phyloP scores from a whole-genome alignment of 2,888 invertebrate genomes.

The Teinopalpus imperialis region DNA sequence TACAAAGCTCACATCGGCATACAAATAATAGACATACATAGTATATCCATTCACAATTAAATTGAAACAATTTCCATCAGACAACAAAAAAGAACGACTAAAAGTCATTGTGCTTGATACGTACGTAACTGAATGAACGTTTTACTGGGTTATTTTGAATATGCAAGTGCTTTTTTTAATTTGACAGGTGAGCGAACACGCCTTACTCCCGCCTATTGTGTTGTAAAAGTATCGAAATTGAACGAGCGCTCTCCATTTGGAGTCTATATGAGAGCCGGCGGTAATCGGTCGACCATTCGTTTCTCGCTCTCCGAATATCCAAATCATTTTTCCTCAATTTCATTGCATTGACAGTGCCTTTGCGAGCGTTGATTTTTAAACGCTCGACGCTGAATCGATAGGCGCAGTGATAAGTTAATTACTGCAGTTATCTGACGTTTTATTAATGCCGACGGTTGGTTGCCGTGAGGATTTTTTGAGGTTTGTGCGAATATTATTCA shows the following conservation, averaged over 20 bases:
- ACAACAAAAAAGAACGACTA: constrained; percentile 28
- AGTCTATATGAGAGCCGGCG: constrained; percentile 63
- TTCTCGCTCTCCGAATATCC: constrained; percentile 65
- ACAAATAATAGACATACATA: too few relatives aligned
- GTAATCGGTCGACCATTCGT: constrained; percentile 63
- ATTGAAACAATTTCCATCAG: constrained; percentile 27
- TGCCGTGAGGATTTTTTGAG: constrained; percentile 30
- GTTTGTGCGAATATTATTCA: constrained; percentile 26
- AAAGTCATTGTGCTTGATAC: constrained; percentile 27
- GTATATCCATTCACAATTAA: constrained; percentile 13
- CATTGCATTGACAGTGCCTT: constrained; percentile 54
- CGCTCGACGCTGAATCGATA: constrained; percentile 35
- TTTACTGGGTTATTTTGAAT: constrained; percentile 54
- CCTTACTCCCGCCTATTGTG: constrained; percentile 76
- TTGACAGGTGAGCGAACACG: constrained; percentile 78
- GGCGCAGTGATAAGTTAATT: constrained; percentile 52
- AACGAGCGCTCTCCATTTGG: constrained; percentile 74
- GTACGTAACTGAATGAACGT: constrained; percentile 29
- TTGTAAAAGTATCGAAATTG: constrained; percentile 80
- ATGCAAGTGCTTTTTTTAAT: constrained; percentile 77
- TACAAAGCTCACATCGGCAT: neutral
- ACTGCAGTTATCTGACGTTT: constrained; percentile 45
- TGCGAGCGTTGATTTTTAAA: constrained; percentile 45
- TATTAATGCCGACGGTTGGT: constrained; percentile 38
- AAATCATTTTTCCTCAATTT: constrained; percentile 70